phyloP scores from a whole-genome alignment of 1,140 invertebrate genomes.

The Condylostylus longicornis region DNA sequence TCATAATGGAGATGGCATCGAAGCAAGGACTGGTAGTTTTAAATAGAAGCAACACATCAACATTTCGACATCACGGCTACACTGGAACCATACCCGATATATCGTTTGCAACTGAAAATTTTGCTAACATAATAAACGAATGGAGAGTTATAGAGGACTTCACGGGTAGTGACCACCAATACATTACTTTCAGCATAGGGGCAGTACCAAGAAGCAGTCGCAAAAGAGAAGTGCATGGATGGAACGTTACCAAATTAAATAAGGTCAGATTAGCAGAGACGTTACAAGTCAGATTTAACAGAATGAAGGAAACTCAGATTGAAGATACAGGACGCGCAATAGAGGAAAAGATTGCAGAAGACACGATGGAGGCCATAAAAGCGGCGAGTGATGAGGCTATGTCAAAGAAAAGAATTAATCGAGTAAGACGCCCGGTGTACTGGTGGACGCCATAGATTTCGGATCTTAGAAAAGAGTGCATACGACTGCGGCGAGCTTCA shows the following conservation, averaged over 20 bases:
- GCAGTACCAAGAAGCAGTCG: no score
- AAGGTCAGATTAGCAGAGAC: no score
- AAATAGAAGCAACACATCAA: slow-evolving; percentile 2
- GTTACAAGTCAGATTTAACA: no score
- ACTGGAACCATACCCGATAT: neutral
- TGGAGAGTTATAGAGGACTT: slow-evolving; percentile 4
- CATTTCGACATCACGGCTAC: slow-evolving; percentile 1
- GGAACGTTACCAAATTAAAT: no score
- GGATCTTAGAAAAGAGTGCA: no score
- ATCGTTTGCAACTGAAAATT: neutral
- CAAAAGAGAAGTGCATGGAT: no score
- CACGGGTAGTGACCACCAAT: slow-evolving; percentile 4
- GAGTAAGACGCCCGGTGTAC: no score
- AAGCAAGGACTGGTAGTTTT: slow-evolving; percentile 8
- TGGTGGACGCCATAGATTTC: no score
- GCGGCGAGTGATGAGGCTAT: neutral
- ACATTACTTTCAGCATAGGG: neutral
- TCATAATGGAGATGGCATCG: slow-evolving; percentile 12
- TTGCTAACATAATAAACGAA: neutral
- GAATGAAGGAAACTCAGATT: slow-evolving; percentile 3
- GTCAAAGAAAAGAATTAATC: neutral
- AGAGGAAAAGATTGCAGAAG: neutral
- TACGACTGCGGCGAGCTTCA: no score
- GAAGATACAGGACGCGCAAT: neutral
- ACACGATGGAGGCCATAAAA: neutral